Conservation (phyloP, 2,113 vertebrate genomes). For the Symphodus melops region DNA sequence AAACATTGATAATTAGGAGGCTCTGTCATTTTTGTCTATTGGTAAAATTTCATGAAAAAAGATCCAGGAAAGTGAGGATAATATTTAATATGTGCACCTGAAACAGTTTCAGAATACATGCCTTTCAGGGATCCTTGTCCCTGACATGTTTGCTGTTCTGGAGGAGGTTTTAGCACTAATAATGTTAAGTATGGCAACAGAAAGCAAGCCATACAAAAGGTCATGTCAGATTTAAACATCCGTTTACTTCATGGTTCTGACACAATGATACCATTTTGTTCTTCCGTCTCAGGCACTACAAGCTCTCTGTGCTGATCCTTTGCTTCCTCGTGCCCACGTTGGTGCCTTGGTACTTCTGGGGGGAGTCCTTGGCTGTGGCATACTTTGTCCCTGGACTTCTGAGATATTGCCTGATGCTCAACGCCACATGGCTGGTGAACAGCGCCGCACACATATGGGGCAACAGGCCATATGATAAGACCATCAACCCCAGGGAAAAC, state of each 20-base stretch:
- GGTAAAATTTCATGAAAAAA: not conserved
- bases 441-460: slow-evolving; percentile 96
- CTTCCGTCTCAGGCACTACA: slow-evolving; percentile 86
- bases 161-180: not conserved
- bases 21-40: not conserved
- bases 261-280: not conserved
- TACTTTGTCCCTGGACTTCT: slow-evolving; percentile 88
- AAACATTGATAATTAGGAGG: slow-evolving; percentile 23
- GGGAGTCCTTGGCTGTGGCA: slow-evolving; percentile 83
- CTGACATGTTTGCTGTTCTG: not conserved
- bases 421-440: slow-evolving; percentile 94
- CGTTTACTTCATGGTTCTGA: not conserved
- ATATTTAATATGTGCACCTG: not conserved
- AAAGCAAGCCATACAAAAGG: too few relatives aligned
- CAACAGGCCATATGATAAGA: slow-evolving; percentile 89
- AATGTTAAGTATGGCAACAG: too few relatives aligned
- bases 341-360: slow-evolving; percentile 93
- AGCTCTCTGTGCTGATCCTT: slow-evolving; percentile 84
- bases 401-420: slow-evolving; percentile 87
- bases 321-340: slow-evolving; percentile 89
- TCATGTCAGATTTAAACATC: not conserved
- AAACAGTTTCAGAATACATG: not conserved
- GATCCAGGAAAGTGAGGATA: not conserved
- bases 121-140: not conserved
- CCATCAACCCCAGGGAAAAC: slow-evolving; percentile 92